Conservation (phyloP, 2,888 invertebrate species). For the Rhorus exstirpatorius region DNA sequence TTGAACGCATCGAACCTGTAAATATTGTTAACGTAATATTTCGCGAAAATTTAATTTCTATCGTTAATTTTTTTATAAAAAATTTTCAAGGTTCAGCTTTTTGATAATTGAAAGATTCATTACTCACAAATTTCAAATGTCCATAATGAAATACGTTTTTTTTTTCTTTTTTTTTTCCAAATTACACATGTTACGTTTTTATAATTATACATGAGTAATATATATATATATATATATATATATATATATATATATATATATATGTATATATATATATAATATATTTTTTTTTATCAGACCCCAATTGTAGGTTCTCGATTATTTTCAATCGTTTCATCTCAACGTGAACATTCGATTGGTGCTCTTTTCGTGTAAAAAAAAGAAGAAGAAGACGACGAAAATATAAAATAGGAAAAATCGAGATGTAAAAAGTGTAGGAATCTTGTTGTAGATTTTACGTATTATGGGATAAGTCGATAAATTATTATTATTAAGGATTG, state of each 20-base stretch:
- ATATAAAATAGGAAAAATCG: no score
- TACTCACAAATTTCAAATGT: neutral
- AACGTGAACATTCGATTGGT: slow-evolving; percentile 34
- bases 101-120: neutral
- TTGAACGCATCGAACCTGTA: slow-evolving; percentile 69
- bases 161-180: neutral
- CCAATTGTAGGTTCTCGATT: no score
- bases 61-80: no score
- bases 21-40: slow-evolving; percentile 74
- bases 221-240: no score
- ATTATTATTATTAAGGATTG: slow-evolving; percentile 63
- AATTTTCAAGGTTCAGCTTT: no score
- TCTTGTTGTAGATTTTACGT: slow-evolving; percentile 61
- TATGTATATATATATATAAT: no score
- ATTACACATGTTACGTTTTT: neutral
- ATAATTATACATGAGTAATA: neutral
- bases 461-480: slow-evolving; percentile 55
- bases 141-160: neutral
- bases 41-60: slow-evolving; percentile 50
- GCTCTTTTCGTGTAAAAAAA: slow-evolving; percentile 41
- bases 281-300: no score
- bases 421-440: slow-evolving; percentile 60
- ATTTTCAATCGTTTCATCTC: neutral
- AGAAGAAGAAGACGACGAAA: neutral
- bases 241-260: no score